Percentiles rank a stretch among this genome's conserved stretches.
phyloP scores from a whole-genome alignment of 1,140 invertebrate species.

The Littorina saxatilis region DNA sequence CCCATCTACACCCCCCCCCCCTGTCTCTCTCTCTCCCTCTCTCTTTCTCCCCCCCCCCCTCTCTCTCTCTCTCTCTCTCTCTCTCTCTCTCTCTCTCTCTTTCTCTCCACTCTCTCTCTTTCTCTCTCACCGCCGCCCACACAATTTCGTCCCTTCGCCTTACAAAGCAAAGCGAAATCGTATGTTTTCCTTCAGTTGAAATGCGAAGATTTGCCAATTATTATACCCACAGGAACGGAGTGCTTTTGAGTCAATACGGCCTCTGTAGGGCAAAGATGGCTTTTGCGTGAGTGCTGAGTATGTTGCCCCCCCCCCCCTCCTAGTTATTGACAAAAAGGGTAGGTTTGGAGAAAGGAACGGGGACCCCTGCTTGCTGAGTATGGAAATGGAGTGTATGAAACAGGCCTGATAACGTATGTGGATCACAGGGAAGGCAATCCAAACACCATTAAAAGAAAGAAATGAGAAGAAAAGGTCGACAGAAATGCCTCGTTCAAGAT shows the following conservation, averaged over 20 bases:
- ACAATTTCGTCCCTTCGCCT: too few relatives aligned
- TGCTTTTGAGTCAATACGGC: not conserved
- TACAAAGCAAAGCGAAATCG: not conserved
- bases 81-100: not conserved
- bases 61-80: too few relatives aligned
- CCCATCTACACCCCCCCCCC: too few relatives aligned
- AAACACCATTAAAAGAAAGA: constrained; percentile 8
- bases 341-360: not conserved
- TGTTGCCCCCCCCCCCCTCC: not conserved
- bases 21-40: not conserved
- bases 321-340: not conserved
- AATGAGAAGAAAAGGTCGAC: too few relatives aligned
- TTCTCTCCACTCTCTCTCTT: not conserved
- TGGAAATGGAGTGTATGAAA: not conserved
- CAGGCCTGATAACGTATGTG: not conserved
- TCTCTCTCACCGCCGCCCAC: not conserved
- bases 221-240: not conserved
- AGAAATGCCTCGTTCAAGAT: too few relatives aligned
- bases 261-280: not conserved
- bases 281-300: not conserved
- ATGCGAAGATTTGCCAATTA: constrained; percentile 14
- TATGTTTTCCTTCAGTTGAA: not conserved
- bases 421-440: too few relatives aligned
- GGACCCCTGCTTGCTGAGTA: too few relatives aligned
- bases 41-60: too few relatives aligned